Evolutionary conservation across 2,888 invertebrate species (phyloP), one percentile per base, ranked within the genome.

Genomic region (Drosophila niveifrons): DNA sequence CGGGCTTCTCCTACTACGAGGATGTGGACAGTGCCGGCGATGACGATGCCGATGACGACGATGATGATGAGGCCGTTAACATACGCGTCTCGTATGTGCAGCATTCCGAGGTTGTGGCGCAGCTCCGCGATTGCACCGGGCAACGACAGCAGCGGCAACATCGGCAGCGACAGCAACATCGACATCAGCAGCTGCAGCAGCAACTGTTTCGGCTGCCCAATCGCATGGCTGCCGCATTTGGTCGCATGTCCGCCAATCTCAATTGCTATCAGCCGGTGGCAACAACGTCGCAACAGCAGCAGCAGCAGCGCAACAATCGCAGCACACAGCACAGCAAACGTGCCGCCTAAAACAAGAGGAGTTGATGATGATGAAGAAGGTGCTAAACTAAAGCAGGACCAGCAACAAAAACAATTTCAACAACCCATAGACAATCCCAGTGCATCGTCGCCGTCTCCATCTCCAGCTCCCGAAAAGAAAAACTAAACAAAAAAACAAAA

Each of bases 361-460:
- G 39, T 36, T 36, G 36, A n/a, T 36, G n/a, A 31, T 2, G 2
- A 3, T 8, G 39, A 36, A 36, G 47, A 68, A 52, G 51, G 41
- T 28, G 53, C 28, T 8, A 23, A 8, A 65, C 36, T 34, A 28
- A 52, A 61, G 28, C 31, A 41, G 44, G 28, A 46, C 17, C 41
- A 72, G 57, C 59, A n/a, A 65, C 56, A 75, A 67, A 67, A 34
- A 34, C n/a, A 36, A 36, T n/a, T 36, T 36, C n/a, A 36, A 36
- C 36, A n/a, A n/a, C 61, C 65, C 36, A 70, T 77, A 82, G 85
- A 86, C 85, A 86, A 86, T 88, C 88, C 88, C 85, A 86, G 85
- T 86, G 85, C 74, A 72, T 66, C 57, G 59, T 51, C 56, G 36
- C n/a, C 36, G n/a, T 36, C 66, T 63, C 56, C 58, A 70, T 66